Evolutionary conservation across 64 coral and sea anemone genomes (phyloP).

Genomic region (Montipora efflorescens): DNA sequence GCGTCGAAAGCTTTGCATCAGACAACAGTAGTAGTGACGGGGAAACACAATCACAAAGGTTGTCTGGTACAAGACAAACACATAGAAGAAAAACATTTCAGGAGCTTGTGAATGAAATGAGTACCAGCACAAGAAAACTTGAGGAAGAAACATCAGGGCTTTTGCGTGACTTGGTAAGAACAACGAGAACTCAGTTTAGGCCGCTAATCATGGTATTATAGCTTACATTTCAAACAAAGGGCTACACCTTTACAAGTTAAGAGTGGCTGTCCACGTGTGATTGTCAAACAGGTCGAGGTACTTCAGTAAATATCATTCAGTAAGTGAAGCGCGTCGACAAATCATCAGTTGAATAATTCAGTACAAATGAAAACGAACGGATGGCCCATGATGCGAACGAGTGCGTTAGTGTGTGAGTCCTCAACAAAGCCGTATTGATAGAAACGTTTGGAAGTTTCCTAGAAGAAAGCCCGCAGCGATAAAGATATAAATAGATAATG

Average conservation of each 20-base stretch:
- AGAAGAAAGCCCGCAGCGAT: no score
- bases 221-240: not conserved
- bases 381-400: no score
- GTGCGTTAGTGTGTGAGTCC: no score
- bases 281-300: no score
- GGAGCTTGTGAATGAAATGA: constrained; percentile 18
- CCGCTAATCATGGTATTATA: not conserved
- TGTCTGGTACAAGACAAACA: not conserved
- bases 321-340: no score
- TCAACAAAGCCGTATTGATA: no score
- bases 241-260: no score
- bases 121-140: constrained; percentile 31
- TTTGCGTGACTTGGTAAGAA: constrained; percentile 47
- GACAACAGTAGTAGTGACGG: constrained; percentile 11
- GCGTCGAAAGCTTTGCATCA: constrained; percentile 36
- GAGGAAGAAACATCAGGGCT: constrained; percentile 26
- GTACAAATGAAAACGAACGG: not conserved
- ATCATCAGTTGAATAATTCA: not conserved
- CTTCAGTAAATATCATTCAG: no score
- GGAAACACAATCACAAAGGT: not conserved
- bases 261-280: no score
- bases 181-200: not conserved
- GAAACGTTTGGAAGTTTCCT: no score
- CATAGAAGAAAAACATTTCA: constrained; percentile 16
- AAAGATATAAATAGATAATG: not conserved